Percentiles rank a stretch among this genome's conserved stretches.
These are phyloP conservation scores for Myopa testacea DNA, from an alignment of 2,888 invertebrate species.

Conservation along the genomic window DNA sequence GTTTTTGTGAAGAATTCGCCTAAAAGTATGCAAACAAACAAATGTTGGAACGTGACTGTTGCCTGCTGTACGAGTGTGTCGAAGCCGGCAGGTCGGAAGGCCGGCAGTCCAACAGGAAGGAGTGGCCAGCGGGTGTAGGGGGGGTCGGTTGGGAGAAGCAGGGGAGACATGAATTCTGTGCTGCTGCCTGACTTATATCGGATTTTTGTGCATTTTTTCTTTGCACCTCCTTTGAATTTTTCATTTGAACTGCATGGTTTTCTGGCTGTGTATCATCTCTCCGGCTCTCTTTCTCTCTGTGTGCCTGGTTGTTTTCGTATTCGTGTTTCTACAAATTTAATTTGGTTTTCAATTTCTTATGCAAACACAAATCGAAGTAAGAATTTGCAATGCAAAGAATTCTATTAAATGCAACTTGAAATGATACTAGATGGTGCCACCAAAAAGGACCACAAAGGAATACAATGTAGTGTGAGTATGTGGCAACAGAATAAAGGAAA, in stretches of 20 bases:
- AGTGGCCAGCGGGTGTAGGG: no score
- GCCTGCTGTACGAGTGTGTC: background rate
- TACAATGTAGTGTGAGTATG: background rate
- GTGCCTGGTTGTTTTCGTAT: slow-evolving; percentile 7
- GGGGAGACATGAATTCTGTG: background rate
- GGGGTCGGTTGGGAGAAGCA: no score
- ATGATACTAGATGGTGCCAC: background rate
- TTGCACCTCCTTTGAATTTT: no score
- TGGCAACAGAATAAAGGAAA: background rate
- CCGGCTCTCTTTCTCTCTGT: background rate
- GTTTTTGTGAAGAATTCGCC: background rate
- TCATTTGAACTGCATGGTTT: no score
- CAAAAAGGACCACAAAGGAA: background rate
- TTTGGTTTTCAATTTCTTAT: slow-evolving; percentile 15
- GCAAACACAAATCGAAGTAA: slow-evolving; percentile 1
- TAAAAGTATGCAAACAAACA: slow-evolving; percentile 25
- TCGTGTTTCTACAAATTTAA: slow-evolving; percentile 22
- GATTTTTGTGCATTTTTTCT: background rate
- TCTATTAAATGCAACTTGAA: slow-evolving; percentile 15
- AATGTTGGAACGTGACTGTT: background rate
- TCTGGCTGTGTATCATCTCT: no score
- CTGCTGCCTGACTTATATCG: background rate
- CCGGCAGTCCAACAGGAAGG: no score
- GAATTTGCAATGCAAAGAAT: slow-evolving; percentile 20
- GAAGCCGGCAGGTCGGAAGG: no score